Evolutionary conservation across 2,113 vertebrate genomes (phyloP).

Genomic region (Rhombomys opimus): DNA sequence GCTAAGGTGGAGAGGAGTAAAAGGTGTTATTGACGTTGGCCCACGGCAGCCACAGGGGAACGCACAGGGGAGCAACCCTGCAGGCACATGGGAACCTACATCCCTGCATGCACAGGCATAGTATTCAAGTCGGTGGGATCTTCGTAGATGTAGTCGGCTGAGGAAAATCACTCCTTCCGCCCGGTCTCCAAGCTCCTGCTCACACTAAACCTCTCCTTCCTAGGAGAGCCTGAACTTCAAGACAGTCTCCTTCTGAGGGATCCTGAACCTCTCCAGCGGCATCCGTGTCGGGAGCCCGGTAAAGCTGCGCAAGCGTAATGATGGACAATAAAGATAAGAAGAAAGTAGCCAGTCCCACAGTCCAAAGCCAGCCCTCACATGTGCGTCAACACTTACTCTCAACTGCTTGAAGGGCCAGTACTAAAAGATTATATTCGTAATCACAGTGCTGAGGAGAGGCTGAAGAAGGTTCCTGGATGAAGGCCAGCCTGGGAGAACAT

Average conservation of each 20-base stretch:
- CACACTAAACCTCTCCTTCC: neutral
- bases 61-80: rapidly evolving
- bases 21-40: too few species aligned
- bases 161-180: neutral
- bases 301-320: neutral
- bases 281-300: neutral
- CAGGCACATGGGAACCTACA: rapidly evolving
- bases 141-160: neutral
- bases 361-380: neutral
- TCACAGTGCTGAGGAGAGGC: neutral
- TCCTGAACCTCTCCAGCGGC: neutral
- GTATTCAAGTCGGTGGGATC: neutral
- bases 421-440: neutral
- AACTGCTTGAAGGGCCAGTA: neutral
- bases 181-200: neutral
- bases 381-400: neutral
- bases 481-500: neutral
- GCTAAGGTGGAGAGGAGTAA: neutral
- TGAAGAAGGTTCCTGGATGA: neutral
- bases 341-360: rapidly evolving
- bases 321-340: neutral
- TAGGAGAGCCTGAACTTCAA: neutral
- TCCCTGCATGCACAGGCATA: too few species aligned
- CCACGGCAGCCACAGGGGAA: neutral
- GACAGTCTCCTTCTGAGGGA: neutral